Percentiles rank a stretch among this genome's conserved stretches.
These are phyloP conservation scores for Erynnis tages DNA, from an alignment of 2,888 invertebrate genomes.

Conservation along the genomic window DNA sequence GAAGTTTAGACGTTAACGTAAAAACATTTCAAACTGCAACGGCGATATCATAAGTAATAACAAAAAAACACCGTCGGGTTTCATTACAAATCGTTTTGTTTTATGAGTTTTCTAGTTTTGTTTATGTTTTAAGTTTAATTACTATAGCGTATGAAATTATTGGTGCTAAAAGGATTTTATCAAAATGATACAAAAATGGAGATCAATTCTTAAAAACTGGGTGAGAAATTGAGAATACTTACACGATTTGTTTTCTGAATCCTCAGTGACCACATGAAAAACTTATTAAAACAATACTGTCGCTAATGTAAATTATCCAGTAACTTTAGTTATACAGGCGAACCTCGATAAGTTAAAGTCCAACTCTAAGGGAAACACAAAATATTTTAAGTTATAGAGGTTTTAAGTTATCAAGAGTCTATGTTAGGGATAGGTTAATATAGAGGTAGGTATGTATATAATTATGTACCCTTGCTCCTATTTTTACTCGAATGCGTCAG, in stretches of 20 bases:
- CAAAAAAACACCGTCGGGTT: slow-evolving; percentile 15
- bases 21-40: slow-evolving; percentile 65
- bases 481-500: no score
- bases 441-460: no score
- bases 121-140: slow-evolving; percentile 40
- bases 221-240: slow-evolving; percentile 53
- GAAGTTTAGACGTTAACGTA: slow-evolving; percentile 23
- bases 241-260: neutral
- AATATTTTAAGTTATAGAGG: no score
- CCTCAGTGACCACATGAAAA: neutral
- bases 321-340: no score
- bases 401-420: no score
- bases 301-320: no score
- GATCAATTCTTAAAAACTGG: slow-evolving; percentile 68
- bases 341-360: no score
- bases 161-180: slow-evolving; percentile 21
- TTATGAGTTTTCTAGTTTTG: slow-evolving; percentile 48
- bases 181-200: slow-evolving; percentile 71
- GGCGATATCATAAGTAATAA: slow-evolving; percentile 55
- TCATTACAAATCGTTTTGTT: slow-evolving; percentile 41
- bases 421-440: no score
- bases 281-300: neutral
- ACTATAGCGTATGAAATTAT: slow-evolving; percentile 25
- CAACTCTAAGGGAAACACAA: no score
- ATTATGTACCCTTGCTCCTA: no score